Conservation (phyloP, 2,797 vertebrate genomes). For the Phaenicophaeus curvirostris region DNA sequence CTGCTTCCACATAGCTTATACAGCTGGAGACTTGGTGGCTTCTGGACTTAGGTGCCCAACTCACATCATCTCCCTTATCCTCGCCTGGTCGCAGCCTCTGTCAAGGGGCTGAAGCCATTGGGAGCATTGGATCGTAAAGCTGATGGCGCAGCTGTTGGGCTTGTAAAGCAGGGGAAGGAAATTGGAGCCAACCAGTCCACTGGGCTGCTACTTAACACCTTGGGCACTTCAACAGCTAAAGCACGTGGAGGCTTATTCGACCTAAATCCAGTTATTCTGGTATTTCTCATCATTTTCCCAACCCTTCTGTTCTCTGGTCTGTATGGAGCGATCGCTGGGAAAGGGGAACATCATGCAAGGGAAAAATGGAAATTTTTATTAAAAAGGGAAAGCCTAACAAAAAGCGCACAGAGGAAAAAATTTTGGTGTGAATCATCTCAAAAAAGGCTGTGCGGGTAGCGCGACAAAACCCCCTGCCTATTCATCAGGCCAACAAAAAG, state of each 20-base stretch:
- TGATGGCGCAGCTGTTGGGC: background rate
- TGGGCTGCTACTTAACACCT: background rate
- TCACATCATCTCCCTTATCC: background rate
- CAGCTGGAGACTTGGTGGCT: background rate
- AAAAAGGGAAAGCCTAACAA: background rate
- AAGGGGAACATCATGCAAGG: background rate
- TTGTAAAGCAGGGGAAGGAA: constrained; percentile 34
- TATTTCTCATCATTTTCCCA: background rate
- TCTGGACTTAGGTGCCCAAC: fast-evolving
- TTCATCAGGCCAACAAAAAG: constrained; percentile 81
- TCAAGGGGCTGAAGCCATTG: background rate
- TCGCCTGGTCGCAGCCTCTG: background rate
- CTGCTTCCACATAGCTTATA: background rate
- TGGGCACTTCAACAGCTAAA: background rate
- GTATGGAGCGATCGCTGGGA: fast-evolving
- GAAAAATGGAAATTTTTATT: constrained; percentile 46
- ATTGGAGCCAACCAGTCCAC: fast-evolving
- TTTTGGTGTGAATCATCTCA: constrained; percentile 49
- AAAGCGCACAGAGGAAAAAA: background rate
- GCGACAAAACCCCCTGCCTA: constrained; percentile 70
- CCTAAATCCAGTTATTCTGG: background rate
- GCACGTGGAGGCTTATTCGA: background rate
- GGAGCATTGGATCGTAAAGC: background rate
- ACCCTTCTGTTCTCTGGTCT: background rate
- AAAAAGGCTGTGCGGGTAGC: constrained; percentile 42